Evolutionary conservation across 2,113 vertebrate species (phyloP).

Genomic region (Columba janthina): DNA sequence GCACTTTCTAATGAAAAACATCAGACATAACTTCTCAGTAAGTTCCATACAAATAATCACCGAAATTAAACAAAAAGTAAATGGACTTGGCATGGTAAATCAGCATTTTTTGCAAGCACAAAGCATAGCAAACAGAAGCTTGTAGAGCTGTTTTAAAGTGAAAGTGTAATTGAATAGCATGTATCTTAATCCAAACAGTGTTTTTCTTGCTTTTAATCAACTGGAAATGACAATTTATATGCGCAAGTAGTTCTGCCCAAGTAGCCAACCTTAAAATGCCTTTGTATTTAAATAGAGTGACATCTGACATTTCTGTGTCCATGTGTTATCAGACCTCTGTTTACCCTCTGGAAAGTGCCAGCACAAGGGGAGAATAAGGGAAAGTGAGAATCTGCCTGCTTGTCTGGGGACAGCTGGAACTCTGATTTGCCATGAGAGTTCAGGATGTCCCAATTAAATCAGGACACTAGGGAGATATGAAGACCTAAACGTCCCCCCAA

Average conservation of each 20-base stretch:
- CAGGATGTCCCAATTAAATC: conserved; percentile 38
- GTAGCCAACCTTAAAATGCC: conserved; percentile 41
- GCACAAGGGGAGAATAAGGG: neutral
- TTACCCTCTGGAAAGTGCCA: conserved; percentile 21
- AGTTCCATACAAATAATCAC: conserved; percentile 26
- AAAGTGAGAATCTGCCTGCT: neutral
- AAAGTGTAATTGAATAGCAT: conserved; percentile 23
- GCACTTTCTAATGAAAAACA: conserved; percentile 32
- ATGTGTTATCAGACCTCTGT: neutral
- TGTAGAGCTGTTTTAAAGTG: conserved; percentile 19
- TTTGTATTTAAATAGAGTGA: conserved; percentile 53
- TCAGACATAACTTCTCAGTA: neutral
- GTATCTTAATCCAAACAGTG: conserved; percentile 3
- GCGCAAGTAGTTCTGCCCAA: neutral
- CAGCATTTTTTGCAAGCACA: conserved; percentile 20
- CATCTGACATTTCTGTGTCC: conserved; percentile 36
- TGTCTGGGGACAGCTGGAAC: neutral
- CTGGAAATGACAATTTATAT: conserved; percentile 32
- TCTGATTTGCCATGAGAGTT: conserved; percentile 28
- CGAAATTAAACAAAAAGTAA: conserved; percentile 26
- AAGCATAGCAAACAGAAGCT: conserved; percentile 21
- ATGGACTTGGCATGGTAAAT: conserved; percentile 21
- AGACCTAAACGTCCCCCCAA: neutral
- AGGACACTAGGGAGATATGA: neutral
- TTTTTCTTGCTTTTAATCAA: conserved; percentile 12